A percentile compares a stretch with the other conserved stretches of the same genome.
phyloP scores from a whole-genome alignment of 2,113 vertebrate species.

The Syngnathus scovelli region DNA sequence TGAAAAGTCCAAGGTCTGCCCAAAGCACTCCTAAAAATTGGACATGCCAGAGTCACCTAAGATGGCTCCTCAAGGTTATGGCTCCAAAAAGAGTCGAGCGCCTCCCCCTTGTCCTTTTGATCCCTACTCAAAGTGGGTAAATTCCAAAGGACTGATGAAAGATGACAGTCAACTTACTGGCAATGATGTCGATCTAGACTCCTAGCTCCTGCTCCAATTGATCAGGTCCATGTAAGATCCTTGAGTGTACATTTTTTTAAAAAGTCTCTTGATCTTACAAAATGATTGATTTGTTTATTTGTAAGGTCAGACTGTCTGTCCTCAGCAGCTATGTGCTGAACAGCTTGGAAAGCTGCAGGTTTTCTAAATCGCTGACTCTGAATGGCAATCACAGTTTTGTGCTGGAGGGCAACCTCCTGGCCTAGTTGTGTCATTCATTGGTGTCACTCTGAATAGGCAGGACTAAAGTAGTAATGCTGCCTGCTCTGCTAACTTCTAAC shows the following conservation, averaged over 20 bases:
- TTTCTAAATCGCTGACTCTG: slow-evolving; percentile 13
- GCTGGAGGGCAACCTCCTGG: slow-evolving; percentile 41
- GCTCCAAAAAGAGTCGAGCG: too few relatives aligned
- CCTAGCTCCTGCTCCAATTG: too few relatives aligned
- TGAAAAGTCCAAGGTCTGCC: neutral
- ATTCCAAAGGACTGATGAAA: too few relatives aligned
- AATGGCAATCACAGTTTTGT: slow-evolving; percentile 24
- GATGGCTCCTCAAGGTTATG: too few relatives aligned
- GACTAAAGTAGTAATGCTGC: slow-evolving; percentile 27
- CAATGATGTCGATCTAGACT: too few relatives aligned
- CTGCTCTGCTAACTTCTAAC: slow-evolving; percentile 28
- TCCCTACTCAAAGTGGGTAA: too few relatives aligned
- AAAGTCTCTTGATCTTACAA: too few relatives aligned
- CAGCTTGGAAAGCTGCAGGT: slow-evolving; percentile 22
- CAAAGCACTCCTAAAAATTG: neutral
- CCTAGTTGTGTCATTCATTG: slow-evolving; percentile 61
- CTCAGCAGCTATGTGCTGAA: slow-evolving; percentile 15
- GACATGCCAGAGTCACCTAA: neutral
- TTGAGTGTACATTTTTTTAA: too few relatives aligned
- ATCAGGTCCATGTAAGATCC: too few relatives aligned
- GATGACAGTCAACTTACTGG: too few relatives aligned
- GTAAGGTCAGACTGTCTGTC: neutral
- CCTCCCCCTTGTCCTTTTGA: too few relatives aligned
- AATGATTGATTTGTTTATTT: too few relatives aligned
- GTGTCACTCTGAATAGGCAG: slow-evolving; percentile 51